Evolutionary conservation across 2,888 invertebrate genomes (phyloP).

Genomic region (Hemaris fuciformis): DNA sequence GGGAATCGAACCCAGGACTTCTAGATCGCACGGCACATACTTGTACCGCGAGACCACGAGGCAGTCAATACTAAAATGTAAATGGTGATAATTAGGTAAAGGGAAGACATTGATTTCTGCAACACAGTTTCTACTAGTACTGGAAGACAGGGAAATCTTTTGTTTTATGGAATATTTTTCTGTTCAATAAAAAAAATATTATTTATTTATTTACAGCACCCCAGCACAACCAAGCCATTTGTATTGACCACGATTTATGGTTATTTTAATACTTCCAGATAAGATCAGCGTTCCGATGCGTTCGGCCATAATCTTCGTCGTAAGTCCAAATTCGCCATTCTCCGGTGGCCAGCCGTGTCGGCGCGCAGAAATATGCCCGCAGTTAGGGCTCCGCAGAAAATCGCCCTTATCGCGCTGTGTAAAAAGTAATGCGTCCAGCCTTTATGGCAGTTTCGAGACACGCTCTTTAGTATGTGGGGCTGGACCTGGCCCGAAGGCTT

Average conservation of each 20-base stretch:
- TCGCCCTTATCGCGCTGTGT: slow-evolving; percentile 75
- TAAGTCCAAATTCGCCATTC: slow-evolving; percentile 50
- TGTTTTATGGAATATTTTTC: too few species aligned
- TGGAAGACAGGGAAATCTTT: too few species aligned
- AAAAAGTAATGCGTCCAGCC: slow-evolving; percentile 80
- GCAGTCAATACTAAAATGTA: too few species aligned
- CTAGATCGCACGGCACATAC: too few species aligned
- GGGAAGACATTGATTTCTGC: too few species aligned
- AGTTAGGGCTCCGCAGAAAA: slow-evolving; percentile 41
- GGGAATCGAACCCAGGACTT: too few species aligned
- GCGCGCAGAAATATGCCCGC: slow-evolving; percentile 54
- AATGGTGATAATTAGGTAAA: too few species aligned
- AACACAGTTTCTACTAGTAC: too few species aligned
- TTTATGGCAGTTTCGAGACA: slow-evolving; percentile 80
- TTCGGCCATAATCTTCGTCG: slow-evolving; percentile 30
- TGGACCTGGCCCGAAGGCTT: slow-evolving; percentile 32
- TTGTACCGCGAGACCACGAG: too few species aligned
- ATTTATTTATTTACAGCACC: too few species aligned
- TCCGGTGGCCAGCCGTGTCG: slow-evolving; percentile 53
- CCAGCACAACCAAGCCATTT: not conserved
- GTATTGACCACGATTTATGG: not conserved
- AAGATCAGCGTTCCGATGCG: slow-evolving; percentile 24
- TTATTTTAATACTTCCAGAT: not conserved
- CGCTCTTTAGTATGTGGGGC: slow-evolving; percentile 78
- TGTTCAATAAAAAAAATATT: too few species aligned